phyloP scores from a whole-genome alignment of 2,797 vertebrate genomes.

The Phataginus tricuspis region DNA sequence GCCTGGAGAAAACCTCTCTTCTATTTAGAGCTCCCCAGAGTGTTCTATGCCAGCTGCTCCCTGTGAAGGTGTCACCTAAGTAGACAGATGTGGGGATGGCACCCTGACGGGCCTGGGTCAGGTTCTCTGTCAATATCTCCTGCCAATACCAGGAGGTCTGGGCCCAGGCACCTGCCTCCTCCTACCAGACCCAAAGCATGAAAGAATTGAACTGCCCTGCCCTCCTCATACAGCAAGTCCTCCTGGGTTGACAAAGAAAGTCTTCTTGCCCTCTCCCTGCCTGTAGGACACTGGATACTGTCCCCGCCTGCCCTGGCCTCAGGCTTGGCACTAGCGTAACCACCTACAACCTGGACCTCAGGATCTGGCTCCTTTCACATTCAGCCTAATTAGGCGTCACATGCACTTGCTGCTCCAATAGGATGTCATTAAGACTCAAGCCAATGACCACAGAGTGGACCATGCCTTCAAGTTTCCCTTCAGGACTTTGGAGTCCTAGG shows the following conservation, averaged over 20 bases:
- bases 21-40: not conserved
- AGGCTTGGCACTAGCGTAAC: not conserved
- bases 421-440: not conserved
- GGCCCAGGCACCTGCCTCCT: not conserved
- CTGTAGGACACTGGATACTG: not conserved
- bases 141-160: not conserved
- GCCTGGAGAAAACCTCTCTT: constrained; percentile 18
- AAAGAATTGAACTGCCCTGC: not conserved
- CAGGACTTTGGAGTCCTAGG: not conserved
- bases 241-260: not conserved
- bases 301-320: not conserved
- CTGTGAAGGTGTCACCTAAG: not conserved
- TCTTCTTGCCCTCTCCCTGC: not conserved
- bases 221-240: not conserved
- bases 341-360: not conserved
- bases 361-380: not conserved
- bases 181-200: not conserved
- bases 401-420: not conserved
- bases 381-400: not conserved
- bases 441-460: not conserved
- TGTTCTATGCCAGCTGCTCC: not conserved
- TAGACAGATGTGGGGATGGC: not conserved
- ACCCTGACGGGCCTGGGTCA: accelerated
- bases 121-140: not conserved
- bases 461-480: not conserved